Conservation (phyloP, 2,113 vertebrate species). For the Arothron firmamentum region DNA sequence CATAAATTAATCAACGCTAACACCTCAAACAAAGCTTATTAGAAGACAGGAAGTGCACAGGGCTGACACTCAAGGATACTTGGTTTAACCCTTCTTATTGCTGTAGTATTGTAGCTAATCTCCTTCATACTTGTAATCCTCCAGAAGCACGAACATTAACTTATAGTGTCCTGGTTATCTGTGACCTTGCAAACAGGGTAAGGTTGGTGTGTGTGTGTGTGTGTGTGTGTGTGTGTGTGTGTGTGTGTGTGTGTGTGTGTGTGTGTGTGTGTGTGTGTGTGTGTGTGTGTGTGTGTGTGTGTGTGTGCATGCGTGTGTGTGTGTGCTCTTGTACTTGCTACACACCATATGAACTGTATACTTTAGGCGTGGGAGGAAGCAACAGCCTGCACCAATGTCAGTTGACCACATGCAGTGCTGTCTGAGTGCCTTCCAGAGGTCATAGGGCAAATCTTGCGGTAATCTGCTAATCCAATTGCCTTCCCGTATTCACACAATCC, state of each 20-base stretch:
- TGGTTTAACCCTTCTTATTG: constrained; percentile 58
- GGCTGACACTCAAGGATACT: constrained; percentile 38
- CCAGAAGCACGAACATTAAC: constrained; percentile 53
- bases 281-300: constrained; percentile 2
- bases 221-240: constrained; percentile 1
- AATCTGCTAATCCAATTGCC: constrained; percentile 79
- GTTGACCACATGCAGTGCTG: constrained; percentile 51
- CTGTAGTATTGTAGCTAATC: constrained; percentile 60
- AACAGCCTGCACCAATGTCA: constrained; percentile 51
- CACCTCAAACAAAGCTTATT: background rate
- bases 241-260: background rate
- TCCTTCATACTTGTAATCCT: constrained; percentile 67
- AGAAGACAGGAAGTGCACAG: constrained; percentile 10
- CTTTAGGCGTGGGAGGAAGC: constrained; percentile 36
- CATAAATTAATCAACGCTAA: background rate
- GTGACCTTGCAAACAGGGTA: constrained; percentile 48
- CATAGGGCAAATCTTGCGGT: constrained; percentile 71
- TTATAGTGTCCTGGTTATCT: constrained; percentile 53
- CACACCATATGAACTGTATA: background rate
- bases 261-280: background rate
- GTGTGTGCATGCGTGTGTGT: background rate
- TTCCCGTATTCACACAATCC: constrained; percentile 72
- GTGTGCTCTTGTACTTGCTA: too few relatives aligned
- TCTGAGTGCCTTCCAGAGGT: constrained; percentile 62
- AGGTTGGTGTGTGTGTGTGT: constrained; percentile 29